Percentiles rank a stretch among this genome's conserved stretches.
phyloP scores from a whole-genome alignment of 2,888 invertebrate species.

The Crossocerus cetratus region DNA sequence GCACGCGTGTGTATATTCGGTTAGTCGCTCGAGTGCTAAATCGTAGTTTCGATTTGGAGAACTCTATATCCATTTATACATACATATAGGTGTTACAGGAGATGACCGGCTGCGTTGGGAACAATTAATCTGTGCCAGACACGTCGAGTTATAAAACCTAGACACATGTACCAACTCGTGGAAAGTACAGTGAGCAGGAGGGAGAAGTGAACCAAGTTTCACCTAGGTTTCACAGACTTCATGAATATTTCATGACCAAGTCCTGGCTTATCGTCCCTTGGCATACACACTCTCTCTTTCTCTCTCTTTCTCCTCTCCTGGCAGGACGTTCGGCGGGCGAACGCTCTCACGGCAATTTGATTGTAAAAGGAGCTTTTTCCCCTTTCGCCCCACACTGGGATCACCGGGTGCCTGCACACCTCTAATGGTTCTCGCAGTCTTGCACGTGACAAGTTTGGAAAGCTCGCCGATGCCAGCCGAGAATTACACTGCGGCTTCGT shows the following conservation, averaged over 20 bases:
- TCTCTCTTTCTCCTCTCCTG: neutral
- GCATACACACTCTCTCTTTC: neutral
- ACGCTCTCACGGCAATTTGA: neutral
- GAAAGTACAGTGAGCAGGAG: too few relatives aligned
- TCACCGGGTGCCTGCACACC: neutral
- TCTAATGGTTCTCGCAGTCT: constrained; percentile 1
- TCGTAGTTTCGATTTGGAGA: too few relatives aligned
- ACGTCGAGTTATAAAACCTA: too few relatives aligned
- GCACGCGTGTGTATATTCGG: too few relatives aligned
- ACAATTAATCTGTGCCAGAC: too few relatives aligned
- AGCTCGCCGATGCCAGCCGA: too few relatives aligned
- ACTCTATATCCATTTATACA: too few relatives aligned
- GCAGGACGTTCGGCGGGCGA: neutral
- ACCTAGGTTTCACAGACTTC: neutral
- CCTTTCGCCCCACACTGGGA: neutral
- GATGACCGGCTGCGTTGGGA: too few relatives aligned
- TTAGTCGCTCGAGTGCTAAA: too few relatives aligned
- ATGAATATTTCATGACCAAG: constrained; percentile 2
- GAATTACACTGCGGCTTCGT: too few relatives aligned
- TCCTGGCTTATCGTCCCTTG: neutral
- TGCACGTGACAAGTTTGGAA: neutral
- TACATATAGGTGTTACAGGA: too few relatives aligned
- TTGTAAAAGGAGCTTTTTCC: neutral
- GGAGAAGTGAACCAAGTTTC: neutral
- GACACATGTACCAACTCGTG: too few relatives aligned